A percentile compares a stretch with the other conserved stretches of the same genome.
phyloP scores from a whole-genome alignment of 2,113 vertebrate genomes.

The Phalacrocorax pelagicus region DNA sequence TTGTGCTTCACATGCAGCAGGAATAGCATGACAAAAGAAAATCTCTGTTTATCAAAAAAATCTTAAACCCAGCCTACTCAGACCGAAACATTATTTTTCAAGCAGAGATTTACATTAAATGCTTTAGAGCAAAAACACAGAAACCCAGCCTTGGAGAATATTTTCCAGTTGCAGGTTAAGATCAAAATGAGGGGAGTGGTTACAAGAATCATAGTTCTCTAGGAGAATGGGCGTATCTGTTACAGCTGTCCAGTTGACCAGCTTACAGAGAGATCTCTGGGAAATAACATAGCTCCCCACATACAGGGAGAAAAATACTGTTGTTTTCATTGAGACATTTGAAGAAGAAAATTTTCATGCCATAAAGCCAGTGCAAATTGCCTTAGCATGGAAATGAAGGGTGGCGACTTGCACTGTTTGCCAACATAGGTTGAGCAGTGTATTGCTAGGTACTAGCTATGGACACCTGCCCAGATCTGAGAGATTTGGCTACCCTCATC shows the following conservation, averaged over 20 bases:
- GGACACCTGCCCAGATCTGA: not conserved
- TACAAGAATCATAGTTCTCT: not conserved
- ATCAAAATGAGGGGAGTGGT: not conserved
- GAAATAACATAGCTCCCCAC: not conserved
- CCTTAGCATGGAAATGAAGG: not conserved
- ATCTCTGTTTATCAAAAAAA: not conserved
- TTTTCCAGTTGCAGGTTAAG: not conserved
- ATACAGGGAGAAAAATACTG: not conserved
- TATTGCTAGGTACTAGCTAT: not conserved
- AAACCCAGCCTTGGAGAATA: not conserved
- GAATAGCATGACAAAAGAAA: not conserved
- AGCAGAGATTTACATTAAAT: not conserved
- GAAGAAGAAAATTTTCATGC: not conserved
- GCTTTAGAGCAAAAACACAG: not conserved
- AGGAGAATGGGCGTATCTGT: not conserved
- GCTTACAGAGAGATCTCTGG: not conserved
- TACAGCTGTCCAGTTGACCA: not conserved
- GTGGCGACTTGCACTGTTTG: not conserved
- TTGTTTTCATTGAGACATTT: not conserved
- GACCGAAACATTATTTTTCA: not conserved
- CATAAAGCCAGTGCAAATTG: not conserved
- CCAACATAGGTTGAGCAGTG: rapidly evolving
- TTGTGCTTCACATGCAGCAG: not conserved
- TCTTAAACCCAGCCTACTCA: not conserved
- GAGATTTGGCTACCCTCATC: not conserved